Evolutionary conservation across 2,113 vertebrate genomes (phyloP).

Genomic region (Nicator chloris): DNA sequence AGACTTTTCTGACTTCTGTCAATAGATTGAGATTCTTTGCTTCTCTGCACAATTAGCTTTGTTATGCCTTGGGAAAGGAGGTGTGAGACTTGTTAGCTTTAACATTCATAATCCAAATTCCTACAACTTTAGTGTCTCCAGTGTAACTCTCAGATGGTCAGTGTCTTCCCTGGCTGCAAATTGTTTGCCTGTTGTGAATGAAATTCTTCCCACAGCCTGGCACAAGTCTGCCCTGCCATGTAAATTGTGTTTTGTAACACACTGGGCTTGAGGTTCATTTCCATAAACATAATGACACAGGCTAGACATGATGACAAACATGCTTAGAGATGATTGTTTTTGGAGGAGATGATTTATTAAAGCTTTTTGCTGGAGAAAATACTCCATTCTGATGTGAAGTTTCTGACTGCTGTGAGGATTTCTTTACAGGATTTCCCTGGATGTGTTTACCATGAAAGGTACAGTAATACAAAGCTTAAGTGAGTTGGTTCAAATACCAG

Average conservation of each 20-base stretch:
- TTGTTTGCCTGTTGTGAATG: not conserved
- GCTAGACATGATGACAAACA: not conserved
- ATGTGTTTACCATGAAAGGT: not conserved
- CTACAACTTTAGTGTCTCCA: not conserved
- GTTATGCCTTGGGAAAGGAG: not conserved
- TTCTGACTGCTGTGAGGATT: not conserved
- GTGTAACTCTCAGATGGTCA: not conserved
- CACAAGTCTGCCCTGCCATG: not conserved
- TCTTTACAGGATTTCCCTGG: not conserved
- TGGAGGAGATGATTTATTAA: not conserved
- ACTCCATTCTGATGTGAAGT: not conserved
- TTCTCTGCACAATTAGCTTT: not conserved
- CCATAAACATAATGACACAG: not conserved
- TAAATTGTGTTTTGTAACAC: not conserved
- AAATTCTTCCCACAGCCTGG: not conserved
- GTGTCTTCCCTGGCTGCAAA: not conserved
- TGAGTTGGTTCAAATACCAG: not conserved
- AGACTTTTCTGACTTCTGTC: not conserved
- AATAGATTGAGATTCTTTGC: not conserved
- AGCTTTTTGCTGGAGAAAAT: not conserved
- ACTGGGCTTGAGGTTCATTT: not conserved
- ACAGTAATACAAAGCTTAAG: not conserved
- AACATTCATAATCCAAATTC: not conserved
- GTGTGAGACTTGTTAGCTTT: not conserved
- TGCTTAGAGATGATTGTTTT: not conserved